Percentiles rank a stretch among this genome's conserved stretches.
These are phyloP conservation scores for Hydropsyche tenuis DNA, from an alignment of 1,140 invertebrate genomes.

Conservation along the genomic window DNA sequence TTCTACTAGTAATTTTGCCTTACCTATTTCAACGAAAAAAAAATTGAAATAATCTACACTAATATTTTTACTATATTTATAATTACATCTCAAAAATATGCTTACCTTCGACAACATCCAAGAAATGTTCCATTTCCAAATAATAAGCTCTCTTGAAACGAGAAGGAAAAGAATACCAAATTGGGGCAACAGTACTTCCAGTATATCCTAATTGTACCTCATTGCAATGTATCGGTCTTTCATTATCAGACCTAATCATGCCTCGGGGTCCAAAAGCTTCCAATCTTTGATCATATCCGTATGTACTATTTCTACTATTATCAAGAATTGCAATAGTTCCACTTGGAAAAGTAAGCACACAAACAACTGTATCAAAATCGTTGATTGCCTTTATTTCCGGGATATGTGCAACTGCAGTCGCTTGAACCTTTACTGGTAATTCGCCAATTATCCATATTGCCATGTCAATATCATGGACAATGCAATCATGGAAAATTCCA, in stretches of 20 bases:
- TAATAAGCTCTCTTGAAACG: slow-evolving; percentile 67
- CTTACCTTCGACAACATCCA: slow-evolving; percentile 67
- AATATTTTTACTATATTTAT: neutral
- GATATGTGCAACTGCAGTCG: slow-evolving; percentile 63
- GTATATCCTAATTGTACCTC: slow-evolving; percentile 56
- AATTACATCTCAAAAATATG: neutral
- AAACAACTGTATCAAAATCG: slow-evolving; percentile 72
- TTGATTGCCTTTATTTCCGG: slow-evolving; percentile 67
- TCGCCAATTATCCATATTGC: slow-evolving; percentile 69
- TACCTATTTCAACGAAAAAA: slow-evolving; percentile 52
- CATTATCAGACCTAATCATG: slow-evolving; percentile 66
- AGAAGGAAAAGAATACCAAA: slow-evolving; percentile 70
- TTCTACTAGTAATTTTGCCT: slow-evolving; percentile 55
- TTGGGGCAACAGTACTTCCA: slow-evolving; percentile 61
- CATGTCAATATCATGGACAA: slow-evolving; percentile 76
- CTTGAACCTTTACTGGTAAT: slow-evolving; percentile 65
- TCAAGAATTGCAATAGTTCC: slow-evolving; percentile 71
- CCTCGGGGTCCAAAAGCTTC: slow-evolving; percentile 71
- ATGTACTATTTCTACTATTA: slow-evolving; percentile 67
- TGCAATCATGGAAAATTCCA: slow-evolving; percentile 77
- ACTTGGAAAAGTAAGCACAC: slow-evolving; percentile 68
- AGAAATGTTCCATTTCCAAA: slow-evolving; percentile 70
- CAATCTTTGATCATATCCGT: slow-evolving; percentile 75
- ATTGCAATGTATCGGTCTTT: slow-evolving; percentile 62
- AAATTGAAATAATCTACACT: neutral